Evolutionary conservation across 2,888 invertebrate species (phyloP).

Genomic region (Oligia latruncula): DNA sequence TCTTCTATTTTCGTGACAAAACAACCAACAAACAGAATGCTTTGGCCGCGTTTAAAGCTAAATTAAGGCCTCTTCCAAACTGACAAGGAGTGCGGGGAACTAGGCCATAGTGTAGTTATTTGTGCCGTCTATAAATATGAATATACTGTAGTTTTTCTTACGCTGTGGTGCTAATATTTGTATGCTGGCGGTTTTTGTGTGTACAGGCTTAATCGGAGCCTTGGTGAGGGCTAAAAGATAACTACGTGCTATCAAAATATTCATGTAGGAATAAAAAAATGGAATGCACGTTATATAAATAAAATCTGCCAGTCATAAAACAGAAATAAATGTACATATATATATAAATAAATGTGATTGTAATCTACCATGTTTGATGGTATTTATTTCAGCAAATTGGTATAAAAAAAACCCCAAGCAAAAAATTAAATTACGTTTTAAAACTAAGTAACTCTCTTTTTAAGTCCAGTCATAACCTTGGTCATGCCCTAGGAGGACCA

Average conservation of each 20-base stretch:
- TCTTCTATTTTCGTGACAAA: slow-evolving; percentile 47
- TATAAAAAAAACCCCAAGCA: no score
- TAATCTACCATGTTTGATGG: neutral
- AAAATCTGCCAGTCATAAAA: neutral
- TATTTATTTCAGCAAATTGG: no score
- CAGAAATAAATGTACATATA: neutral
- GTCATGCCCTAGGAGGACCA: no score
- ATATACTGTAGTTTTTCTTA: slow-evolving; percentile 9
- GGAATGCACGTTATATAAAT: neutral
- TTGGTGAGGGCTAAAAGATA: neutral
- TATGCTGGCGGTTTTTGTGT: neutral
- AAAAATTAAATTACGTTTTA: no score
- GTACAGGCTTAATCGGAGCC: neutral
- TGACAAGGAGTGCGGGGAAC: slow-evolving; percentile 44
- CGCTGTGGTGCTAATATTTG: neutral
- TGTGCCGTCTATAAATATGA: slow-evolving; percentile 42
- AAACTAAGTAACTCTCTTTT: no score
- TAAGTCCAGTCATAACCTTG: no score
- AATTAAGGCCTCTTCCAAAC: slow-evolving; percentile 55
- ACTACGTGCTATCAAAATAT: neutral
- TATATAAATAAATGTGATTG: neutral
- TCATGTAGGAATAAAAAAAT: neutral
- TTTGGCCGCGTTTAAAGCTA: slow-evolving; percentile 62
- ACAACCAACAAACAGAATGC: slow-evolving; percentile 43
- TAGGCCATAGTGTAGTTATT: slow-evolving; percentile 43